These are phyloP conservation scores for Natator depressus DNA, from an alignment of 2,113 vertebrate species.

Conservation along the genomic window DNA sequence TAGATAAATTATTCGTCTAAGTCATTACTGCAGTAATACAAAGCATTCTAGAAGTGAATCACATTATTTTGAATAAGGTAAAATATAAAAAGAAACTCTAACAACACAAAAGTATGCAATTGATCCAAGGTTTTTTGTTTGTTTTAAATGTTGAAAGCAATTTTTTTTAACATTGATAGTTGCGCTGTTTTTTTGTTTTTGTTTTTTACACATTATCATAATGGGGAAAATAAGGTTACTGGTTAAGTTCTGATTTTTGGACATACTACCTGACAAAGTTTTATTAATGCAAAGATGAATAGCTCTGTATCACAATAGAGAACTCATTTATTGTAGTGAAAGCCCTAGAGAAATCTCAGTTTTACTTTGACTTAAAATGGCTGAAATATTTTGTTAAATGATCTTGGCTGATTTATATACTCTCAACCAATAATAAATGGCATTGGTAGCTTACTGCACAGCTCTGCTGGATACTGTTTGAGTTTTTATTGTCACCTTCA, in stretches of 20 bases:
- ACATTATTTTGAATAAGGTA: not conserved
- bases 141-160: not conserved
- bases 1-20: slow-evolving; percentile 1
- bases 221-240: not conserved
- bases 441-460: slow-evolving; percentile 18
- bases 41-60: not conserved
- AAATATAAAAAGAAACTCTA: not conserved
- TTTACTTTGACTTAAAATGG: slow-evolving; percentile 12
- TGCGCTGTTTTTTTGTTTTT: not conserved
- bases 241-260: not conserved
- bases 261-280: not conserved
- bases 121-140: not conserved
- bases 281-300: slow-evolving; percentile 48
- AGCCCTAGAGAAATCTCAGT: not conserved
- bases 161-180: not conserved
- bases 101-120: not conserved
- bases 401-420: slow-evolving; percentile 2
- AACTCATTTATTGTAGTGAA: not conserved
- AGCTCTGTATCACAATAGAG: slow-evolving; percentile 6
- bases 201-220: not conserved
- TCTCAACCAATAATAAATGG: slow-evolving; percentile 46
- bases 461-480: slow-evolving; percentile 1
- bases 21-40: not conserved
- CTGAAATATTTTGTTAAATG: slow-evolving; percentile 28
- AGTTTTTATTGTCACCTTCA: not conserved